Percentiles rank a stretch among this genome's conserved stretches.
These are phyloP conservation scores for Drosophila mimica DNA, from an alignment of 2,888 invertebrate genomes.

Conservation along the genomic window DNA sequence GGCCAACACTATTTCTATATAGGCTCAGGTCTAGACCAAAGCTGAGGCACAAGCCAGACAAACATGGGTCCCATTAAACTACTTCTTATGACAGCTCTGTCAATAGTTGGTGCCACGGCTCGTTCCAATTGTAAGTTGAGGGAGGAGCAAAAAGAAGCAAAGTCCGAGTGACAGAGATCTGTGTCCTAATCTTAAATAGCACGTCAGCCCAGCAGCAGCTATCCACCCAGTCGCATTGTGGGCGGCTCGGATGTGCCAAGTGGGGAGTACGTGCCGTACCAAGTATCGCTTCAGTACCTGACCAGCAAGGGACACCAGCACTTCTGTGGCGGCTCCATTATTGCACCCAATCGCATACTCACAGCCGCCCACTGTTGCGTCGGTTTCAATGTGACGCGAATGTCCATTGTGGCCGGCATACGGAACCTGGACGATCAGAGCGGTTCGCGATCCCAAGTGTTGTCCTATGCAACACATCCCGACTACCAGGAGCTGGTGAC, in stretches of 20 bases:
- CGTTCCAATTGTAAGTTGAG: constrained; percentile 58
- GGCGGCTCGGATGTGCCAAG: constrained; percentile 76
- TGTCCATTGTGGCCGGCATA: constrained; percentile 80
- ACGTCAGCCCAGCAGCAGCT: constrained; percentile 40
- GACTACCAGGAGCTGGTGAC: constrained; percentile 77
- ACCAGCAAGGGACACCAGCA: constrained; percentile 67
- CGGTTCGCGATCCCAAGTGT: constrained; percentile 70
- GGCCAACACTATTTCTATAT: constrained; percentile 34
- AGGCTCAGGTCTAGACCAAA: constrained; percentile 18
- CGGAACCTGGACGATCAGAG: constrained; percentile 59
- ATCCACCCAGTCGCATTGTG: constrained; percentile 69
- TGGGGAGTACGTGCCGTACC: constrained; percentile 81
- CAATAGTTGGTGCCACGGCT: constrained; percentile 8
- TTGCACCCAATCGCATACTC: constrained; percentile 74
- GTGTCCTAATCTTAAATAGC: constrained; percentile 30
- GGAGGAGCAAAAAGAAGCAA: too few relatives aligned
- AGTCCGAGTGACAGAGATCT: background rate
- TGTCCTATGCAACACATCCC: constrained; percentile 76
- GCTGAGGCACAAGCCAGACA: constrained; percentile 34
- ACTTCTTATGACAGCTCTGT: constrained; percentile 33
- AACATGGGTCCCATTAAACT: constrained; percentile 48
- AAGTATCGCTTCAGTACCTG: constrained; percentile 82
- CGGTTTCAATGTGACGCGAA: constrained; percentile 62
- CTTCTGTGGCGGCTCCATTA: constrained; percentile 84
- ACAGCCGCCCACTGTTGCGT: constrained; percentile 84